Conservation (phyloP, 2,113 vertebrate genomes). For the Triplophysa tibetana region DNA sequence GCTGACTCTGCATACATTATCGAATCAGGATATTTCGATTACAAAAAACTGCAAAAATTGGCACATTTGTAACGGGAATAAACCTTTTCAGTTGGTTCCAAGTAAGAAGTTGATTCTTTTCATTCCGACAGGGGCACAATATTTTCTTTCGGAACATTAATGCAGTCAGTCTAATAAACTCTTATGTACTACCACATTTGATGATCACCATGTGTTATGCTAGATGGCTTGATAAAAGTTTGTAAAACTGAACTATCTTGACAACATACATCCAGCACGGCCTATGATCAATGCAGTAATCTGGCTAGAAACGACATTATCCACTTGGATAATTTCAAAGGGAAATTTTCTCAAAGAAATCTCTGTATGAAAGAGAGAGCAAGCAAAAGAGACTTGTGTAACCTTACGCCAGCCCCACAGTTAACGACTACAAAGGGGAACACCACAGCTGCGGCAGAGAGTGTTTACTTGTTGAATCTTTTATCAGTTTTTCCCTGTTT, state of each 20-base stretch:
- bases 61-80: slow-evolving; percentile 9
- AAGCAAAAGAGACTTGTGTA: slow-evolving; percentile 5
- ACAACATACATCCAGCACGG: neutral
- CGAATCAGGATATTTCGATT: slow-evolving; percentile 27
- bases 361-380: slow-evolving; percentile 22
- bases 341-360: neutral
- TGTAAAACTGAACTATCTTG: neutral
- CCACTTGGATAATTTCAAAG: slow-evolving; percentile 15
- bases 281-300: neutral
- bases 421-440: slow-evolving; percentile 36
- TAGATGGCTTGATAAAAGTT: slow-evolving; percentile 16
- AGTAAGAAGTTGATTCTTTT: neutral
- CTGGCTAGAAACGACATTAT: neutral
- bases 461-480: slow-evolving; percentile 72
- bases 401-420: slow-evolving; percentile 18
- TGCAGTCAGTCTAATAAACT: slow-evolving; percentile 3
- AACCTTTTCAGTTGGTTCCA: slow-evolving; percentile 26
- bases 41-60: slow-evolving; percentile 23
- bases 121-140: neutral
- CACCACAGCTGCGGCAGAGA: slow-evolving; percentile 28
- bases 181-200: neutral
- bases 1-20: slow-evolving; percentile 38
- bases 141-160: neutral
- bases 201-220: neutral
- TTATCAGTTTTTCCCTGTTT: slow-evolving; percentile 64